Percentiles rank a stretch among this genome's conserved stretches.
phyloP scores from a whole-genome alignment of 2,888 invertebrate species.

The Dasysyrphus albostriatus region DNA sequence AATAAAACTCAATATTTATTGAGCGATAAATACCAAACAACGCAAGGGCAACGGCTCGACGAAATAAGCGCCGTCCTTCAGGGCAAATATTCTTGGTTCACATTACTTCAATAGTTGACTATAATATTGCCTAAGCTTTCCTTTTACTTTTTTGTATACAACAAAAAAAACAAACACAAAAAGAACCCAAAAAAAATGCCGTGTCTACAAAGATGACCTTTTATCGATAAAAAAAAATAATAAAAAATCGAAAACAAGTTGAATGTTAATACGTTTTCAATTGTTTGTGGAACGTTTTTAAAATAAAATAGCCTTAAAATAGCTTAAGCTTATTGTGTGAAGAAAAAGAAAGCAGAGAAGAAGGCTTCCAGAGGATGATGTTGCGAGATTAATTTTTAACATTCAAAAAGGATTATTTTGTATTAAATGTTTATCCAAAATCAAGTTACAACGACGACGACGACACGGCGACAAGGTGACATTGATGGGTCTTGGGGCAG shows the following conservation, averaged over 20 bases:
- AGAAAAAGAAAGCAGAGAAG: neutral
- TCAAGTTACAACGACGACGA: neutral
- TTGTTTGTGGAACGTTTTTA: neutral
- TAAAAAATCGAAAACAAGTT: neutral
- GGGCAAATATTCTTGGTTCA: no score
- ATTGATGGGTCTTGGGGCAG: neutral
- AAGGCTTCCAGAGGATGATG: no score
- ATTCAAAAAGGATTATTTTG: neutral
- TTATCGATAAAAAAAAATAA: neutral
- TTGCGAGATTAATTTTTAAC: neutral
- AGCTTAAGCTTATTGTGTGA: neutral
- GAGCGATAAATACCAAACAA: no score
- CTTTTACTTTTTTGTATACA: no score
- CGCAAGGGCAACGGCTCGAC: no score
- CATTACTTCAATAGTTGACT: no score
- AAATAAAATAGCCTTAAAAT: neutral
- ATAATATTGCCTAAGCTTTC: no score
- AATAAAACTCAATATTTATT: no score
- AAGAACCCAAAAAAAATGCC: neutral
- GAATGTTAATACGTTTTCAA: neutral
- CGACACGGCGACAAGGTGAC: neutral
- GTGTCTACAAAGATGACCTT: constrained; percentile 7
- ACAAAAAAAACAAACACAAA: neutral
- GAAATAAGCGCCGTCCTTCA: no score
- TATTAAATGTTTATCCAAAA: neutral